Conservation (phyloP, 1,140 invertebrate genomes). For the Tetraneura akinire region DNA sequence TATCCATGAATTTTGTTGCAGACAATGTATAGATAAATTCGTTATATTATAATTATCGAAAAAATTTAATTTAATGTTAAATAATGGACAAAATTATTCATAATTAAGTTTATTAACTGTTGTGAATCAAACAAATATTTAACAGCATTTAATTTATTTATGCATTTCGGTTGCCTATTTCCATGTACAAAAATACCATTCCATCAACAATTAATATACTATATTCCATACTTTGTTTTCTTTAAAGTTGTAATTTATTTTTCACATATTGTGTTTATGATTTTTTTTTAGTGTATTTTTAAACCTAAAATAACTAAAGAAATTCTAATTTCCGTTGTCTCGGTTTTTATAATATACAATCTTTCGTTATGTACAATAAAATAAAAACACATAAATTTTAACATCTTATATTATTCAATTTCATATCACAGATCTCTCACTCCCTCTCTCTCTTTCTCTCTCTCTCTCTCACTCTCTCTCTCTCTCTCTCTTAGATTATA, state of each 20-base stretch:
- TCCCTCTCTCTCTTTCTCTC: neutral
- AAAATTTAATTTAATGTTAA: too few relatives aligned
- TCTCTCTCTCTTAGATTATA: neutral
- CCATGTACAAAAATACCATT: too few relatives aligned
- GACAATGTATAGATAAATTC: too few relatives aligned
- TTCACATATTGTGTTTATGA: neutral
- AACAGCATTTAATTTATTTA: too few relatives aligned
- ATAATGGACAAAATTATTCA: too few relatives aligned
- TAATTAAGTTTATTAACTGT: too few relatives aligned
- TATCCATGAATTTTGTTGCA: too few relatives aligned
- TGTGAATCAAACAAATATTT: too few relatives aligned
- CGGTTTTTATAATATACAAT: neutral
- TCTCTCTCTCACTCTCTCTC: too few relatives aligned
- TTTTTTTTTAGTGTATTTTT: neutral
- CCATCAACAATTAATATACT: too few relatives aligned
- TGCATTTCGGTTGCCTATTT: too few relatives aligned
- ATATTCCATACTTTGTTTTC: neutral
- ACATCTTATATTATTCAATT: neutral
- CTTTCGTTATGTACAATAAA: neutral
- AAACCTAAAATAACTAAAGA: neutral
- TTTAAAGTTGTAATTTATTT: neutral
- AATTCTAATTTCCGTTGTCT: neutral
- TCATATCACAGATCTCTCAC: neutral
- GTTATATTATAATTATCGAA: too few relatives aligned
- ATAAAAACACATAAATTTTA: slow-evolving; percentile 1